These are phyloP conservation scores for Bugula neritina DNA, from an alignment of 2,888 invertebrate genomes.

Conservation along the genomic window DNA sequence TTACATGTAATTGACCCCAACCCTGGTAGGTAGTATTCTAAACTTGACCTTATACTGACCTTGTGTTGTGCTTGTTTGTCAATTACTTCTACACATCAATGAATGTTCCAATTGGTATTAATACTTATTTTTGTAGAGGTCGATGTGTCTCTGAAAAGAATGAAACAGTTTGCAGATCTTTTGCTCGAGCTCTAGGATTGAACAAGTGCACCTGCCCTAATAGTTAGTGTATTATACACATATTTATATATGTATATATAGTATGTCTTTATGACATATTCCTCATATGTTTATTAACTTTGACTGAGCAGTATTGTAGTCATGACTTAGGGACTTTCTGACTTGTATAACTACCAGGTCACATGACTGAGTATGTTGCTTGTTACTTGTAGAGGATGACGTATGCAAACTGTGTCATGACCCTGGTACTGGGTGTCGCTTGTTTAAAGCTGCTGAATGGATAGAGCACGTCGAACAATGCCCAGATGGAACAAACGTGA, in stretches of 20 bases:
- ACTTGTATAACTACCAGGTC: too few relatives aligned
- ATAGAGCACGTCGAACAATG: background rate
- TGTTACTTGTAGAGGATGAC: background rate
- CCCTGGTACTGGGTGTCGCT: background rate
- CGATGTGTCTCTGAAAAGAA: background rate
- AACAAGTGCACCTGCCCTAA: background rate
- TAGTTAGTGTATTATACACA: too few relatives aligned
- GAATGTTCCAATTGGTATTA: background rate
- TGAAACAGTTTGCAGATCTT: background rate
- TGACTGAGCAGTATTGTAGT: too few relatives aligned
- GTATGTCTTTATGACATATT: too few relatives aligned
- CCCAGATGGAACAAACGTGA: background rate
- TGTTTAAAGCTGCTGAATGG: background rate
- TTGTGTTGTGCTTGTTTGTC: too few relatives aligned
- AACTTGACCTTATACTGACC: too few relatives aligned
- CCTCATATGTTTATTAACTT: too few relatives aligned
- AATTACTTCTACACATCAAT: background rate
- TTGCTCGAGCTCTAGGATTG: background rate
- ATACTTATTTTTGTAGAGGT: background rate
- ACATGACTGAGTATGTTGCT: too few relatives aligned
- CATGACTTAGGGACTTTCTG: too few relatives aligned
- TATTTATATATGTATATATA: too few relatives aligned
- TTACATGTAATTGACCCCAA: too few relatives aligned
- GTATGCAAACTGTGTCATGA: conserved; percentile 17
- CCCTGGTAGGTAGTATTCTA: too few relatives aligned